A percentile compares a stretch with the other conserved stretches of the same genome.
phyloP scores from a whole-genome alignment of 2,888 invertebrate species.

The Volucella zonaria region DNA sequence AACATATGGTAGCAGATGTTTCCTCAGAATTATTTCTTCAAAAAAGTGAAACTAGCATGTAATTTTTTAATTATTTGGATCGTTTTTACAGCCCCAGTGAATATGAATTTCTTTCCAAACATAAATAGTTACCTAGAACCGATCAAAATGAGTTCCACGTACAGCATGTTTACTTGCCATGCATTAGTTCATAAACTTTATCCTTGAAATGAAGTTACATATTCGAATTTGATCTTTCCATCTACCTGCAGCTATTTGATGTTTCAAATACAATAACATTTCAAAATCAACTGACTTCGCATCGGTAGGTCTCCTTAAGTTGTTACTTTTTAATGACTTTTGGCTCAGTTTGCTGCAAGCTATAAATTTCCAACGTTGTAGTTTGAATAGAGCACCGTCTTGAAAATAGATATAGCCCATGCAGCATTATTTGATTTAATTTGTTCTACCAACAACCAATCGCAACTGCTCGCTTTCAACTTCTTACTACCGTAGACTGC shows the following conservation, averaged over 20 bases:
- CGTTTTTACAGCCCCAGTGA: too few relatives aligned
- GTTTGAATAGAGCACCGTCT: neutral
- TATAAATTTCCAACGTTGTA: conserved; percentile 18
- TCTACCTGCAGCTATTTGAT: neutral
- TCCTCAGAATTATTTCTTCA: too few relatives aligned
- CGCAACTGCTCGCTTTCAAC: neutral
- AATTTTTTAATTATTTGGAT: too few relatives aligned
- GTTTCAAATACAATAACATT: conserved; percentile 25
- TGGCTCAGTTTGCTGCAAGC: conserved; percentile 10
- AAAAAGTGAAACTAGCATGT: too few relatives aligned
- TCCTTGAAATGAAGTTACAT: too few relatives aligned
- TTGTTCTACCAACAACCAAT: conserved; percentile 15
- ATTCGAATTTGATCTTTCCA: neutral
- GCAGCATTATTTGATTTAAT: conserved; percentile 42
- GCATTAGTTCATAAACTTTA: neutral
- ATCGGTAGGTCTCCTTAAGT: neutral
- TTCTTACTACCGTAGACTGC: neutral
- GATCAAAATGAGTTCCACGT: too few relatives aligned
- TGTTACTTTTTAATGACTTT: neutral
- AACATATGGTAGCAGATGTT: too few relatives aligned
- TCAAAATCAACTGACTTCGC: neutral
- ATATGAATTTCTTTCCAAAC: too few relatives aligned
- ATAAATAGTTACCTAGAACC: too few relatives aligned
- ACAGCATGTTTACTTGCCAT: neutral
- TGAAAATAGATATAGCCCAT: conserved; percentile 38